phyloP scores from a whole-genome alignment of 2,888 invertebrate genomes.

The Amorpha juglandis region DNA sequence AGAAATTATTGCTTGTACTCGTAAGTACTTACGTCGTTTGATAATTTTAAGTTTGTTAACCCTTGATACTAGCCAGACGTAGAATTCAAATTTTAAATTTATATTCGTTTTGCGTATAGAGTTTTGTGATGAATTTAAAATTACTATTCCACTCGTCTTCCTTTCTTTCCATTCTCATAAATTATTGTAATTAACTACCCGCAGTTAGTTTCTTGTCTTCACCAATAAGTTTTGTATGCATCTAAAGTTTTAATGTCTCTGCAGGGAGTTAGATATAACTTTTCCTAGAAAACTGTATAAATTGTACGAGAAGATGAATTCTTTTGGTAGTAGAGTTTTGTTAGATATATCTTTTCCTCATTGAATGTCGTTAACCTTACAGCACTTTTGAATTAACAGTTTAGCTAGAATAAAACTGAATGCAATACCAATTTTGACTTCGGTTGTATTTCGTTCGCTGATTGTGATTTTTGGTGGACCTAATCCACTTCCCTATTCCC shows the following conservation, averaged over 20 bases:
- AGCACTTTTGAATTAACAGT: too few relatives aligned
- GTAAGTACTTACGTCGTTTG: too few relatives aligned
- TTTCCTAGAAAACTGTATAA: not conserved
- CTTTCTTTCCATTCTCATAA: not conserved
- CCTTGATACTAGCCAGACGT: not conserved
- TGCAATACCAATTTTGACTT: too few relatives aligned
- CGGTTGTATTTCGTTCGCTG: too few relatives aligned
- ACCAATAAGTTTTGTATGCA: slow-evolving; percentile 9
- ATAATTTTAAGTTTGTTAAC: not conserved
- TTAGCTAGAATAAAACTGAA: too few relatives aligned
- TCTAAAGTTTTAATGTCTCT: slow-evolving; percentile 1
- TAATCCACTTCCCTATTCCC: too few relatives aligned
- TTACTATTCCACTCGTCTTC: not conserved
- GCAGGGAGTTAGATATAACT: not conserved
- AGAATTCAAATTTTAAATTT: not conserved
- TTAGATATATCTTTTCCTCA: too few relatives aligned
- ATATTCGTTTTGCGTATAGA: not conserved
- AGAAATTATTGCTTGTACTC: too few relatives aligned
- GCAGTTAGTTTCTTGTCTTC: not conserved
- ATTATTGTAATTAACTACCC: slow-evolving; percentile 12
- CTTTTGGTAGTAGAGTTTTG: too few relatives aligned
- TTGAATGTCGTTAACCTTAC: too few relatives aligned
- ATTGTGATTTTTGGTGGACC: too few relatives aligned
- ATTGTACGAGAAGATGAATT: too few relatives aligned
- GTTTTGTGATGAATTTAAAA: not conserved